Conservation (phyloP, 2,888 invertebrate genomes). For the Globia sparganii region DNA sequence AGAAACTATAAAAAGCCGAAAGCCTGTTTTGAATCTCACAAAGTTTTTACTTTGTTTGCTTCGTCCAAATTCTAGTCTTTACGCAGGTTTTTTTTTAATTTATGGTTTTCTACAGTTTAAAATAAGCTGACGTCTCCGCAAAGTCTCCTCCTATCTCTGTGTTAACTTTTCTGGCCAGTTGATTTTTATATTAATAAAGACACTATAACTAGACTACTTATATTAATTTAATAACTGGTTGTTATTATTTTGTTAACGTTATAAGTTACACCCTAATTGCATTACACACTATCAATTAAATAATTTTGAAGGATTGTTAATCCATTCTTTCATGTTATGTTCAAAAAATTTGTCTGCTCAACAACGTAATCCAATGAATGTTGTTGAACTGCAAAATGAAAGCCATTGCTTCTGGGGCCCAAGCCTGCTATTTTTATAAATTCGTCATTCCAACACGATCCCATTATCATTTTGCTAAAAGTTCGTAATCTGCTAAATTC, state of each 20-base stretch:
- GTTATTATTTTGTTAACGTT: neutral
- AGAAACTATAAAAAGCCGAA: neutral
- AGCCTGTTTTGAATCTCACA: neutral
- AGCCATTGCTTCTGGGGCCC: no score
- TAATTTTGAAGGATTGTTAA: neutral
- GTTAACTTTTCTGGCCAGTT: neutral
- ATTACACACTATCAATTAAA: neutral
- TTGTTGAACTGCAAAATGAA: neutral
- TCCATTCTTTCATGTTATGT: neutral
- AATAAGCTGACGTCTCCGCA: neutral
- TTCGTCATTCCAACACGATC: no score
- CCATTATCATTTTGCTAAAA: no score
- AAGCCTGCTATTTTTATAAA: no score
- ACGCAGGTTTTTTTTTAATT: neutral
- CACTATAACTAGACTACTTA: no score
- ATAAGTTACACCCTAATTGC: neutral
- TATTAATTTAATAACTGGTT: neutral
- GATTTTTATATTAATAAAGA: neutral
- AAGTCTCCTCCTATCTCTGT: neutral
- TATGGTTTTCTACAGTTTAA: neutral
- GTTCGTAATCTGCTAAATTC: no score
- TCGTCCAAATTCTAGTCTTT: neutral
- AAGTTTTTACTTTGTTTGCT: neutral
- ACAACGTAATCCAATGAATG: neutral
- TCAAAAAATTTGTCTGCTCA: neutral